These are phyloP conservation scores for Gorsachius magnificus DNA, from an alignment of 2,797 vertebrate species.

Conservation along the genomic window DNA sequence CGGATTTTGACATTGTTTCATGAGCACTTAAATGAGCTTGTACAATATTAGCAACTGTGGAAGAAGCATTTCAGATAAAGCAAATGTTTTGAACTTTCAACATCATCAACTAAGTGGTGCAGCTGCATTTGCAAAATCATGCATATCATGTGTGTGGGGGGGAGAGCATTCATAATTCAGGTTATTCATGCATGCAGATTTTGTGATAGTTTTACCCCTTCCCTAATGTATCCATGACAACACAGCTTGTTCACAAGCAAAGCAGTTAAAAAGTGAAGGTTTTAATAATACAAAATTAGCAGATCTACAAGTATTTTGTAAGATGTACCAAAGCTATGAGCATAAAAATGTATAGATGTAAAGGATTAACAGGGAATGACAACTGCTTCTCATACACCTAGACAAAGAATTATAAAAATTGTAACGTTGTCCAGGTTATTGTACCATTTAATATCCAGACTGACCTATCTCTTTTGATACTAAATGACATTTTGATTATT, in stretches of 20 bases:
- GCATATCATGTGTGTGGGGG: neutral
- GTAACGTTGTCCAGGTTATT: neutral
- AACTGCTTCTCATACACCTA: neutral
- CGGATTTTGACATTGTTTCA: neutral
- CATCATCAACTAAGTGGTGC: neutral
- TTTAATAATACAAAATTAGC: neutral
- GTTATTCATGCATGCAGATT: neutral
- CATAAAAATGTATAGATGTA: neutral
- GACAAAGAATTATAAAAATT: neutral
- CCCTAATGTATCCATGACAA: slow-evolving; percentile 29
- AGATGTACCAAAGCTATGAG: neutral
- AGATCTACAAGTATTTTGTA: neutral
- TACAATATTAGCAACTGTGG: neutral
- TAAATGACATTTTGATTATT: neutral
- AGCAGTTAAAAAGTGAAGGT: neutral
- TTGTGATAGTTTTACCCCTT: neutral
- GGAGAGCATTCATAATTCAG: neutral
- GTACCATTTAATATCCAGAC: neutral
- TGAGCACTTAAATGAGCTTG: neutral
- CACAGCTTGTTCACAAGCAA: neutral
- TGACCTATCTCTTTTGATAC: neutral
- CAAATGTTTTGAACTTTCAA: neutral
- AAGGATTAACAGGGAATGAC: neutral
- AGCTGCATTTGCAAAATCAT: neutral
- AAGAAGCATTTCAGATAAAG: neutral